Evolutionary conservation across 2,113 vertebrate genomes (phyloP).

Genomic region (Hypanus sabinus): DNA sequence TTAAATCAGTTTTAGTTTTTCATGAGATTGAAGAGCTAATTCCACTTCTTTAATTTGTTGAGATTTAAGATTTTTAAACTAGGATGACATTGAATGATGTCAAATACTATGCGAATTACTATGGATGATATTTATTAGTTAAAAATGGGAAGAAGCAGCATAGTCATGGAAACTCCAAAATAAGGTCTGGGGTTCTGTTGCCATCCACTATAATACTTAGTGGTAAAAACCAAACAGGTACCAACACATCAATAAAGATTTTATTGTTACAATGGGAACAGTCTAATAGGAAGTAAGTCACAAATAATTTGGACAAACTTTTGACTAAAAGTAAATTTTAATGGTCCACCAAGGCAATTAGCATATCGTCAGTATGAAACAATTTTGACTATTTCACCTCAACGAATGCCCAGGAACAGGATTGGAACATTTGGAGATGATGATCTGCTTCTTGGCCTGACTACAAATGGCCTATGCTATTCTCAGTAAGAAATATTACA

Average conservation of each 20-base stretch:
- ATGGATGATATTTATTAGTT: background rate
- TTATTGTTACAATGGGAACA: background rate
- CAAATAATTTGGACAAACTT: background rate
- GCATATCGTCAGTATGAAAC: background rate
- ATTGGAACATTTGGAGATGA: background rate
- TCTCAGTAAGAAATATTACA: background rate
- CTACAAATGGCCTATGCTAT: background rate
- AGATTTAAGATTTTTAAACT: no score
- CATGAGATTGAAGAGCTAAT: no score
- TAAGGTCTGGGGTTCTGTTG: background rate
- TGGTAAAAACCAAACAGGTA: background rate
- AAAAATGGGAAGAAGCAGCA: background rate
- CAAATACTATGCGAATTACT: no score
- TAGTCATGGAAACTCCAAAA: background rate
- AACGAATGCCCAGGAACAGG: background rate
- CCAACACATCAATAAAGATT: background rate
- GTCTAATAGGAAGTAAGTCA: background rate
- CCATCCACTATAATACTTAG: background rate
- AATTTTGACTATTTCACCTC: background rate
- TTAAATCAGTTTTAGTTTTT: no score
- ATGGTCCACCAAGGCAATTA: background rate
- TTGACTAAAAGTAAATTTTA: background rate
- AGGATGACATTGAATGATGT: no score
- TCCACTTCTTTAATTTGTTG: no score
- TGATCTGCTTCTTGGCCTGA: slow-evolving; percentile 1